phyloP scores from a whole-genome alignment of 2,113 vertebrate genomes.

The Pseudorhombus dupliciocellatus region DNA sequence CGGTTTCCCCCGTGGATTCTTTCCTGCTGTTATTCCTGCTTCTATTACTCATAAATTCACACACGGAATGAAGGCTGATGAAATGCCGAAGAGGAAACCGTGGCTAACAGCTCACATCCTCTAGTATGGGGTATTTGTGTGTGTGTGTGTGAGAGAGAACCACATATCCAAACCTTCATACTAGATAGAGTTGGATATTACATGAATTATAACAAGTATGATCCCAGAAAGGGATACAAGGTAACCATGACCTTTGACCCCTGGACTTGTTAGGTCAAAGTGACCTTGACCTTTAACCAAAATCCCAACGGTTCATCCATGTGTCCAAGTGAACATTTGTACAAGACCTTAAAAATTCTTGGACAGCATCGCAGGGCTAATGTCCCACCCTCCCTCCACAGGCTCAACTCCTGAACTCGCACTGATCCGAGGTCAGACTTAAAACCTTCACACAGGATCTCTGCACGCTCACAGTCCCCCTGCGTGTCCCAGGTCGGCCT shows the following conservation, averaged over 20 bases:
- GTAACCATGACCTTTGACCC: too few species aligned
- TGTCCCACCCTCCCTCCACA: conserved; percentile 12
- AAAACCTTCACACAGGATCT: conserved; percentile 38
- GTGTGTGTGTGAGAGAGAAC: not conserved
- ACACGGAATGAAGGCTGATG: conserved; percentile 32
- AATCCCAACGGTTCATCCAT: too few species aligned
- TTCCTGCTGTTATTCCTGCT: conserved; percentile 36
- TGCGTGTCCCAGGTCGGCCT: conserved; percentile 47
- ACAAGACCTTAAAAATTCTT: too few species aligned
- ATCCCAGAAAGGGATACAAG: too few species aligned
- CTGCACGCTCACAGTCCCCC: conserved; percentile 53
- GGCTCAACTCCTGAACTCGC: conserved; percentile 59
- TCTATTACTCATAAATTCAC: conserved; percentile 39
- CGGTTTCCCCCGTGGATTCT: conserved; percentile 29
- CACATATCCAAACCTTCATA: not conserved
- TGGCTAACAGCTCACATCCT: conserved; percentile 46
- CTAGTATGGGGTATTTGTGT: not conserved
- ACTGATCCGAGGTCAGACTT: conserved; percentile 32
- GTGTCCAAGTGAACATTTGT: too few species aligned
- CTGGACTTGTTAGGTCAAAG: too few species aligned
- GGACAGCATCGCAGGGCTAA: conserved; percentile 10
- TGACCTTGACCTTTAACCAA: too few species aligned
- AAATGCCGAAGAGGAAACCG: conserved; percentile 39
- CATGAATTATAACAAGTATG: too few species aligned
- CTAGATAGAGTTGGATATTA: too few species aligned